Evolutionary conservation across 2,888 invertebrate genomes (phyloP).

Genomic region (Drosophila macrothrix): DNA sequence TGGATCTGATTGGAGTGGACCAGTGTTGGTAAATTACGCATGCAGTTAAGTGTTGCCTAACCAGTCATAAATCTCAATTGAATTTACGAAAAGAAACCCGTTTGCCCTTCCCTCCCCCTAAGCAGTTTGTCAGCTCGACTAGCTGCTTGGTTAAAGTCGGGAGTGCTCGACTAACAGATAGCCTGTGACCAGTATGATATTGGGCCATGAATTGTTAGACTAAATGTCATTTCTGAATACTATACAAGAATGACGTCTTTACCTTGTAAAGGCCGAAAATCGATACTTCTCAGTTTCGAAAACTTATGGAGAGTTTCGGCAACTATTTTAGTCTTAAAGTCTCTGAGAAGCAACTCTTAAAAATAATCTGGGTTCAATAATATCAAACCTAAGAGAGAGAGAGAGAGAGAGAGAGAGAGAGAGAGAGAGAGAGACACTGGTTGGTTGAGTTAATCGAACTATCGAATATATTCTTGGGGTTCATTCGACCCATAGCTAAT

Average conservation of each 20-base stretch:
- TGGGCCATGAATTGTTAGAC: too few relatives aligned
- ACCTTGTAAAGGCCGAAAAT: background rate
- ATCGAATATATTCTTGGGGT: background rate
- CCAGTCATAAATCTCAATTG: conserved; percentile 67
- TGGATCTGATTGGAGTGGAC: conserved; percentile 2
- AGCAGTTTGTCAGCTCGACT: conserved; percentile 19
- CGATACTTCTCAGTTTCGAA: background rate
- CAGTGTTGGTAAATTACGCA: conserved; percentile 32
- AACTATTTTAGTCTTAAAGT: background rate
- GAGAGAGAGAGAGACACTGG: background rate
- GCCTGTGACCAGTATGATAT: background rate
- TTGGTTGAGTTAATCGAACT: background rate
- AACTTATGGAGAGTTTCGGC: background rate
- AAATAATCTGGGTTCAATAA: background rate
- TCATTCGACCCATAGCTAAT: background rate
- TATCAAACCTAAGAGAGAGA: background rate
- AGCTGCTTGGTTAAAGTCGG: background rate
- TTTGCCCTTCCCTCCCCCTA: conserved; percentile 21
- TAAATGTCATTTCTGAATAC: background rate
- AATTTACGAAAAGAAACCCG: conserved; percentile 42
- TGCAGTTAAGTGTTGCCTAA: conserved; percentile 29
- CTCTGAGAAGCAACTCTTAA: background rate
- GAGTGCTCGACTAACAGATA: background rate
- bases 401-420: background rate
- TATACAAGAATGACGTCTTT: background rate